Conservation (phyloP, 2,113 vertebrate genomes). For the Muntiacus reevesi region DNA sequence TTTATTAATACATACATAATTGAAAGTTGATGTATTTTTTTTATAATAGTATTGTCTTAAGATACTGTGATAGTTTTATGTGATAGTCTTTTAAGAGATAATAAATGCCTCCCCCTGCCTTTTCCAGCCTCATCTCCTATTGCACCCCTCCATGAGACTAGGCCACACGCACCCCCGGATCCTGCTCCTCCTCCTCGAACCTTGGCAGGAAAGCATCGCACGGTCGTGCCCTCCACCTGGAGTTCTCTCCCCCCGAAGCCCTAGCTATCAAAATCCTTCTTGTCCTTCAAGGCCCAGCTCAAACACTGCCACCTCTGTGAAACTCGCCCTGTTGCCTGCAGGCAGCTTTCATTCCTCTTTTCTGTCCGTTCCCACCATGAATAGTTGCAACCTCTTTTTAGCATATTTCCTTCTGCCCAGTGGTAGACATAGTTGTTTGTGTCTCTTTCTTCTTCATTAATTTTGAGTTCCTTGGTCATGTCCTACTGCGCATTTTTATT, state of each 20-base stretch:
- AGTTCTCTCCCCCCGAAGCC: neutral
- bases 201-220: neutral
- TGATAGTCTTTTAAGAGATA: neutral
- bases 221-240: neutral
- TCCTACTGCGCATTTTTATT: neutral
- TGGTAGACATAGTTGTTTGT: neutral
- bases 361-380: neutral
- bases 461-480: neutral
- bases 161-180: neutral
- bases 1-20: accelerated
- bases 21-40: neutral
- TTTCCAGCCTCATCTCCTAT: constrained; percentile 43
- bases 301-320: neutral
- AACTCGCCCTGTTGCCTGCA: too few relatives aligned
- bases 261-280: neutral
- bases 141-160: neutral
- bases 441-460: neutral
- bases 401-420: neutral
- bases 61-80: neutral
- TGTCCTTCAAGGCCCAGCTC: neutral
- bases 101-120: constrained; percentile 39
- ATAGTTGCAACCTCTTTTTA: neutral
- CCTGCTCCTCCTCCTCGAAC: neutral
- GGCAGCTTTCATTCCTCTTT: neutral
- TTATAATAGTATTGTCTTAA: neutral